These are phyloP conservation scores for Parazoanthus swiftii DNA, from an alignment of 92 coral and sea anemone genomes.

Conservation along the genomic window DNA sequence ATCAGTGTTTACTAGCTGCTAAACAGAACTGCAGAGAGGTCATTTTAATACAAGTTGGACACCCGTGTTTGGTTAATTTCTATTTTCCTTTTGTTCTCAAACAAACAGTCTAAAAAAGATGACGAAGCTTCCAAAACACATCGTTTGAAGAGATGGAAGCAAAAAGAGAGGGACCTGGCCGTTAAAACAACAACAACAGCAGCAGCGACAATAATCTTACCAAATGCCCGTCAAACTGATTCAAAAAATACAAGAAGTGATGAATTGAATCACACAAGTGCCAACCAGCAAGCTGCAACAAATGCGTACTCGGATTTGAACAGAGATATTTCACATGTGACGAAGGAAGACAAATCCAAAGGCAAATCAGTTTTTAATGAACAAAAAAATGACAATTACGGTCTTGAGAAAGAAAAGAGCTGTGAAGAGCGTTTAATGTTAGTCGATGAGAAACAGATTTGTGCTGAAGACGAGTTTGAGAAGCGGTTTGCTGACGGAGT, in stretches of 20 bases:
- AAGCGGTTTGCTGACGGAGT: constrained; percentile 30
- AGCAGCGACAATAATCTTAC: not conserved
- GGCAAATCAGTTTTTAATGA: not conserved
- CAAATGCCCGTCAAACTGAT: not conserved
- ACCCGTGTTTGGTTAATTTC: too few relatives aligned
- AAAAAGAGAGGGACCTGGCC: not conserved
- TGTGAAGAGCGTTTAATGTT: not conserved
- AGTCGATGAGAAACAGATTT: not conserved
- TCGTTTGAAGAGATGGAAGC: not conserved
- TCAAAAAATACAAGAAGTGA: not conserved
- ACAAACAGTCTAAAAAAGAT: not conserved
- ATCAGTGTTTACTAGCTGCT: too few relatives aligned
- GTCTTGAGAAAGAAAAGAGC: not conserved
- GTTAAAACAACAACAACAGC: not conserved
- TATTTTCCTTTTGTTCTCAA: not conserved
- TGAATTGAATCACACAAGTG: not conserved
- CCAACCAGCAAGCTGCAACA: not conserved
- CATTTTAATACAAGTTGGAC: too few relatives aligned
- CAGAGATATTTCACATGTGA: not conserved
- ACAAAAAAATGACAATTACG: not conserved
- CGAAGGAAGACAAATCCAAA: not conserved
- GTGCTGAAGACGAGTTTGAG: constrained; percentile 13
- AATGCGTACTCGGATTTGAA: not conserved
- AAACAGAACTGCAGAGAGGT: too few relatives aligned
- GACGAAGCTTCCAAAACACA: not conserved